Evolutionary conservation across 2,888 invertebrate genomes (phyloP).

Genomic region (Ichneumoninae sp.): DNA sequence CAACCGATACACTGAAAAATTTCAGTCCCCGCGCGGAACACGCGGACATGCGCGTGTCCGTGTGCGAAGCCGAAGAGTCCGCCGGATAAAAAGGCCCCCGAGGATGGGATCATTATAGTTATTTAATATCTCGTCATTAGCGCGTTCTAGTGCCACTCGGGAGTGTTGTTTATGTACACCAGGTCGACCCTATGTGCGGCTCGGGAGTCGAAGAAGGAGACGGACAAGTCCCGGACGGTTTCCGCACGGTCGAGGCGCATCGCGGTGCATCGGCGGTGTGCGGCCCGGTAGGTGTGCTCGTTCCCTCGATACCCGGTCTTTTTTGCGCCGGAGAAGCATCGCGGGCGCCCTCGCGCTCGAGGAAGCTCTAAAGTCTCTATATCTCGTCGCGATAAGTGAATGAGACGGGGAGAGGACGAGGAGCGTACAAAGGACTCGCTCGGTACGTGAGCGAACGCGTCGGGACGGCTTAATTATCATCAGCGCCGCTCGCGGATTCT

Average conservation of each 20-base stretch:
- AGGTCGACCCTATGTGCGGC: constrained; percentile 49
- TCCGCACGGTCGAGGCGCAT: neutral
- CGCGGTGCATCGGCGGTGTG: constrained; percentile 17
- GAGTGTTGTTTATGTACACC: constrained; percentile 82
- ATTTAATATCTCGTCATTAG: constrained; percentile 84
- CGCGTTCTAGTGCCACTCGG: constrained; percentile 80
- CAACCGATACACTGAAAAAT: constrained; percentile 27
- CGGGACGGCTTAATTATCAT: constrained; percentile 81
- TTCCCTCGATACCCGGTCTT: constrained; percentile 41
- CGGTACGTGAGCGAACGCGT: constrained; percentile 68
- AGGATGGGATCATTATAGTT: constrained; percentile 82
- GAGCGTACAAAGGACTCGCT: constrained; percentile 59
- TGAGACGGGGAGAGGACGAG: constrained; percentile 34
- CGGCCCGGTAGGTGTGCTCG: constrained; percentile 44
- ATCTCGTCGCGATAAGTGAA: constrained; percentile 38
- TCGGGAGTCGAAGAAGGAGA: constrained; percentile 30
- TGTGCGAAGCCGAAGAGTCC: constrained; percentile 10
- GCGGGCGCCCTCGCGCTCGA: constrained; percentile 5
- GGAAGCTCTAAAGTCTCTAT: constrained; percentile 72
- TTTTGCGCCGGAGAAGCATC: constrained; percentile 66
- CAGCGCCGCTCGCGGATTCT: constrained; percentile 63
- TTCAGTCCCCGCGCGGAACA: constrained; percentile 2
- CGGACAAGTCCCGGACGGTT: neutral
- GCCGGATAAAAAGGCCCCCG: constrained; percentile 73
- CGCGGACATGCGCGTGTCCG: neutral